A percentile compares a stretch with the other conserved stretches of the same genome.
phyloP scores from a whole-genome alignment of 2,113 vertebrate genomes.

The Oncorhynchus mykiss region DNA sequence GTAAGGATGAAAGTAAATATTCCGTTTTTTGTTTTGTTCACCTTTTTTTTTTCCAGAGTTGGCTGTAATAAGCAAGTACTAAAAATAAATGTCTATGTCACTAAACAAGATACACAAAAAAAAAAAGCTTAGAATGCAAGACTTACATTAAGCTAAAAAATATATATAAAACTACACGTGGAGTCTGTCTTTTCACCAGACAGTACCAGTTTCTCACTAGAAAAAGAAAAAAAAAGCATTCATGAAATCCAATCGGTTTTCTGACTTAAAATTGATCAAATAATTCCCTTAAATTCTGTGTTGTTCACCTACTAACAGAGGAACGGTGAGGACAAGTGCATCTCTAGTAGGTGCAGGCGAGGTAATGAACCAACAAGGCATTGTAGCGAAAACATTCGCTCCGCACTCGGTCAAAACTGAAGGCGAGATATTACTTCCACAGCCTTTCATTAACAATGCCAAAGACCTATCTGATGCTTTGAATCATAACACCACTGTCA shows the following conservation, averaged over 20 bases:
- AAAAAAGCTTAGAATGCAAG: constrained; percentile 78
- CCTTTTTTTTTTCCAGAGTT: constrained; percentile 56
- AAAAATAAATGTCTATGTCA: constrained; percentile 69
- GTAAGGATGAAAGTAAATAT: constrained; percentile 68
- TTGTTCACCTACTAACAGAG: constrained; percentile 67
- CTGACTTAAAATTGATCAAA: constrained; percentile 48
- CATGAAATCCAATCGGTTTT: constrained; percentile 53
- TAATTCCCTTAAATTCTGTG: constrained; percentile 68
- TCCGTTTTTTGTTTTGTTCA: constrained; percentile 58
- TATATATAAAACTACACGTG: constrained; percentile 69
- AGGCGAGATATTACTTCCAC: too few relatives aligned
- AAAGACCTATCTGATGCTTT: not conserved
- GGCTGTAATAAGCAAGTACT: constrained; percentile 65
- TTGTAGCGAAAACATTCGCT: constrained; percentile 61
- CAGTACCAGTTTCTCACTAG: constrained; percentile 62
- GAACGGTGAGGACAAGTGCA: constrained; percentile 71
- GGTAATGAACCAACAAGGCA: constrained; percentile 52
- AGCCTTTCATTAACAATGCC: not conserved
- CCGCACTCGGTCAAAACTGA: constrained; percentile 36
- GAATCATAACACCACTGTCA: not conserved
- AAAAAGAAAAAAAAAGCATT: constrained; percentile 37
- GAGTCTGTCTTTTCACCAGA: constrained; percentile 61
- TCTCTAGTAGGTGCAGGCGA: constrained; percentile 70
- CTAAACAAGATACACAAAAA: constrained; percentile 75
- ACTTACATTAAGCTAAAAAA: constrained; percentile 73